A percentile compares a stretch with the other conserved stretches of the same genome.
phyloP scores from a whole-genome alignment of 2,888 invertebrate genomes.

The Eucera pruinosa region DNA sequence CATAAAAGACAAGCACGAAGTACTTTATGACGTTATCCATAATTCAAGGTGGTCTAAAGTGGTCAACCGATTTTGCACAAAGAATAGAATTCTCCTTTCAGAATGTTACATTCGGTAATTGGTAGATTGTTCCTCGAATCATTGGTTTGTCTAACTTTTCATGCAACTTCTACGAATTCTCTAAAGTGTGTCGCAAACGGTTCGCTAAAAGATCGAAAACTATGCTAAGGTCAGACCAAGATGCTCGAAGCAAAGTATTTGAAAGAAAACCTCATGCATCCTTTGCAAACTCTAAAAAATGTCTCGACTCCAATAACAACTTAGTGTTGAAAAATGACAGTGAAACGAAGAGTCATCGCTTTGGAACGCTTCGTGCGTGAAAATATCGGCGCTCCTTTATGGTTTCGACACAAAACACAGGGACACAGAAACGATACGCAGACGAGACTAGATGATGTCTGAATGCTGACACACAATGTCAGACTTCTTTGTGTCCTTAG shows the following conservation, averaged over 20 bases:
- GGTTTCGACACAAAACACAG: constrained; percentile 8
- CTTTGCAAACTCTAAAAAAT: neutral
- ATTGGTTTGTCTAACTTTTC: neutral
- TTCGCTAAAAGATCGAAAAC: neutral
- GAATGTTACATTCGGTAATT: neutral
- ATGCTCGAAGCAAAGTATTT: constrained; percentile 40
- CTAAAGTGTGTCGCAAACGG: neutral
- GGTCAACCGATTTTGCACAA: neutral
- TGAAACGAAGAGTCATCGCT: constrained; percentile 3
- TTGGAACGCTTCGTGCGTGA: constrained; percentile 62
- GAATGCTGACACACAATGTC: constrained; percentile 15
- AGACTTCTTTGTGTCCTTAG: constrained; percentile 2
- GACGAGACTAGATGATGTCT: constrained; percentile 34
- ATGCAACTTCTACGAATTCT: constrained; percentile 12
- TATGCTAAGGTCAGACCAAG: constrained; percentile 30
- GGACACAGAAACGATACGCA: constrained; percentile 11
- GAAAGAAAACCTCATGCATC: constrained; percentile 25
- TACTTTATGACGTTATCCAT: neutral
- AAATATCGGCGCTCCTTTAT: constrained; percentile 33
- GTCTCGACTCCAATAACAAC: neutral
- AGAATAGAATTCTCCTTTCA: neutral
- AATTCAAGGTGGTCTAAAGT: neutral
- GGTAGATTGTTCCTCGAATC: constrained; percentile 9
- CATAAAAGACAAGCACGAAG: too few relatives aligned
- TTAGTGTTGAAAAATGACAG: neutral